A percentile compares a stretch with the other conserved stretches of the same genome.
Evolutionary conservation across 35 echinoderm and acorn worm genomes (phyloP).

Genomic region (Ophiothrix spiculata): DNA sequence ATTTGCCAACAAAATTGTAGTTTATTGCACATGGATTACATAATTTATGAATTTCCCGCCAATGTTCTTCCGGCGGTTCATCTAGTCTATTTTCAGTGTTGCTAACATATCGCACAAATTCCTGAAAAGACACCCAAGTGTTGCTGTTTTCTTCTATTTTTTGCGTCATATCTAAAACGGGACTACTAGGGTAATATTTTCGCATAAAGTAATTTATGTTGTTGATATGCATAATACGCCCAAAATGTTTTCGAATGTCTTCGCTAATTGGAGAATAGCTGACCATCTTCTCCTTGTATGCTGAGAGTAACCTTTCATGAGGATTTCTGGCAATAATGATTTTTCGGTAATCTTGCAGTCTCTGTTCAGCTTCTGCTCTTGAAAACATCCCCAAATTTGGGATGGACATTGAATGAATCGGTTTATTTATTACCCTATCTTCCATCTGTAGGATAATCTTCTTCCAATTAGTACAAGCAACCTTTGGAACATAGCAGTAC

Average conservation of each 20-base stretch:
- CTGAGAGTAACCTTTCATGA: not conserved
- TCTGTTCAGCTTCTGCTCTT: not conserved
- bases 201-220: not conserved
- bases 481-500: not conserved
- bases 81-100: not conserved
- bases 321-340: not conserved
- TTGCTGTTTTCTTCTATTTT: not conserved
- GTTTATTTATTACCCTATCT: not conserved
- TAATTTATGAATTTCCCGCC: not conserved
- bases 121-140: not conserved
- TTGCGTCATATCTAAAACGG: not conserved
- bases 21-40: not conserved
- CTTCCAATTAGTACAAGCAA: slow-evolving; percentile 2
- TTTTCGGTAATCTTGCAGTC: not conserved
- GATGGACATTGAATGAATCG: not conserved
- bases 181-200: not conserved
- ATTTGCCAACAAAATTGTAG: not conserved
- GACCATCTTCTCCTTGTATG: not conserved
- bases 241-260: not conserved
- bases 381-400: not conserved
- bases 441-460: not conserved
- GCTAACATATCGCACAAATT: not conserved
- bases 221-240: not conserved
- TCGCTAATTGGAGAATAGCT: not conserved
- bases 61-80: not conserved